Evolutionary conservation across 1,140 invertebrate genomes (phyloP).

Genomic region (Drosophila lacertosa): DNA sequence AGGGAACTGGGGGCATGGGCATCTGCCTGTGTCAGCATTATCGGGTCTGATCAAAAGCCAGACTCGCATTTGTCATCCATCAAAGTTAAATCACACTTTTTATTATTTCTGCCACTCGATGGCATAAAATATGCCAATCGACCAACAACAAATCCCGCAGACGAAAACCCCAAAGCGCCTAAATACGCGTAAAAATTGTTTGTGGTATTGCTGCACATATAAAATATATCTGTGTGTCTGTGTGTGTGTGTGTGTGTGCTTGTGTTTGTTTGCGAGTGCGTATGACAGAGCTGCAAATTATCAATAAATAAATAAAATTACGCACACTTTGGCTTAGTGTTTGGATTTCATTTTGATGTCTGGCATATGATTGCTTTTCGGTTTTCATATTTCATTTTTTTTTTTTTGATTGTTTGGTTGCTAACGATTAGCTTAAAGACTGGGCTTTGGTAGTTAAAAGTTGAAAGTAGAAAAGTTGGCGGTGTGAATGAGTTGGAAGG

Average conservation of each 20-base stretch:
- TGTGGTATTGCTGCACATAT: conserved; percentile 35
- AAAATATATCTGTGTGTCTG: conserved; percentile 31
- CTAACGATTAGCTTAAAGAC: not conserved
- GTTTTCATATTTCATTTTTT: conserved; percentile 3
- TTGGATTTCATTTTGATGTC: conserved; percentile 70
- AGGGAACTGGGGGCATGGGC: not conserved
- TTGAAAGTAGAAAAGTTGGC: not conserved
- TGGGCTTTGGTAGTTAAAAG: conserved; percentile 5
- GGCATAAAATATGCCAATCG: conserved; percentile 60
- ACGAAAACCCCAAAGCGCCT: conserved; percentile 66
- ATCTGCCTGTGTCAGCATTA: conserved; percentile 51
- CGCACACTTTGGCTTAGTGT: conserved; percentile 70
- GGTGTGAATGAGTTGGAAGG: conserved; percentile 10
- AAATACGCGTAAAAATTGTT: conserved; percentile 76
- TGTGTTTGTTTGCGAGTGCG: conserved; percentile 28
- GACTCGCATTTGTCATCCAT: conserved; percentile 71
- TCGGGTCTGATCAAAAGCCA: conserved; percentile 55
- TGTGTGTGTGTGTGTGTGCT: conserved; percentile 31
- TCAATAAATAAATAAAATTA: conserved; percentile 82
- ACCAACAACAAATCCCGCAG: conserved; percentile 62
- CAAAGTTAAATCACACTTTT: conserved; percentile 75
- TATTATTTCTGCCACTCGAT: conserved; percentile 49
- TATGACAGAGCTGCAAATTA: conserved; percentile 72
- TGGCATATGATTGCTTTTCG: conserved; percentile 74
- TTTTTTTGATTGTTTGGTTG: not conserved